Conservation (phyloP, 2,113 vertebrate genomes). For the Coreoperca whiteheadi region DNA sequence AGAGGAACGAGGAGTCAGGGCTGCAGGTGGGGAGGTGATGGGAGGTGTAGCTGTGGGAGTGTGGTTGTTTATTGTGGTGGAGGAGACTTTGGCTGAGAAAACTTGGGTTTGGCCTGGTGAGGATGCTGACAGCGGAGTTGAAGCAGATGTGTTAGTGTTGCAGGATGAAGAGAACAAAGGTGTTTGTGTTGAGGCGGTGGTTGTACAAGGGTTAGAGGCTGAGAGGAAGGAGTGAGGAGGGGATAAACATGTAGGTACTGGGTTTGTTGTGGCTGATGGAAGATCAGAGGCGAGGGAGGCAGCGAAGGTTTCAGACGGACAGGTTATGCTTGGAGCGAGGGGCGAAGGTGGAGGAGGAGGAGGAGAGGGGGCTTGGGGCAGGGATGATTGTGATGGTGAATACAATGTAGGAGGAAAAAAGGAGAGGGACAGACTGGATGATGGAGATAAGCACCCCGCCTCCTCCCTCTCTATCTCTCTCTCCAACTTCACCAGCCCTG, state of each 20-base stretch:
- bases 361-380: conserved; percentile 30
- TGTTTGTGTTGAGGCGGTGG: conserved; percentile 74
- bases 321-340: conserved; percentile 54
- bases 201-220: conserved; percentile 53
- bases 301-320: conserved; percentile 57
- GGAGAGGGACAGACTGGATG: conserved; percentile 70
- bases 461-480: conserved; percentile 96
- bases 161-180: conserved; percentile 67
- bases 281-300: conserved; percentile 60
- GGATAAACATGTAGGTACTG: conserved; percentile 45
- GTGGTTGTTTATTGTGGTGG: conserved; percentile 31
- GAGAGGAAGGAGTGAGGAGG: conserved; percentile 58
- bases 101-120: conserved; percentile 27
- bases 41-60: conserved; percentile 33
- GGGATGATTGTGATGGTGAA: conserved; percentile 56
- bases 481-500: conserved; percentile 95
- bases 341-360: conserved; percentile 53
- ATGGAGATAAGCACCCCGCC: conserved; percentile 87
- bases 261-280: conserved; percentile 70
- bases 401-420: conserved; percentile 62
- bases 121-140: conserved; percentile 18
- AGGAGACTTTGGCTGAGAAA: conserved; percentile 35
- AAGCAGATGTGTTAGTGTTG: conserved; percentile 43
- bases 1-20: conserved; percentile 68
- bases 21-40: conserved; percentile 53